A percentile compares a stretch with the other conserved stretches of the same genome.
These are phyloP conservation scores for Anolis sagrei DNA, from an alignment of 2,113 vertebrate species.

Conservation along the genomic window DNA sequence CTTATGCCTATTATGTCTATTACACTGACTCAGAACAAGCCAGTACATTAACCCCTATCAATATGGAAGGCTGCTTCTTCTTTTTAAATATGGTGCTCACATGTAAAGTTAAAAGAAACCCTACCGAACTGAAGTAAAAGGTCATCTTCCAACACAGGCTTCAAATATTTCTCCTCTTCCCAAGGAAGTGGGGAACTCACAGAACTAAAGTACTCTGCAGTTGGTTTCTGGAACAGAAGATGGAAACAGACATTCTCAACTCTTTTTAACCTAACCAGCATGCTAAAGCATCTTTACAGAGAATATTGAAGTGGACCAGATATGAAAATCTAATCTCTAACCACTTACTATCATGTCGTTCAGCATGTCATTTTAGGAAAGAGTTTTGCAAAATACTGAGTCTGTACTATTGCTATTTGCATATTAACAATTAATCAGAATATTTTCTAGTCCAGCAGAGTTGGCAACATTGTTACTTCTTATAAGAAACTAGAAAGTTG, in stretches of 20 bases:
- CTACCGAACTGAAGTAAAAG: constrained; percentile 92
- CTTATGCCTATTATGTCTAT: not conserved
- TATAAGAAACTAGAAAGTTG: not conserved
- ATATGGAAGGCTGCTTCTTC: not conserved
- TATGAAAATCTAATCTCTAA: not conserved
- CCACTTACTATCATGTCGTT: not conserved
- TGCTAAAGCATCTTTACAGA: not conserved
- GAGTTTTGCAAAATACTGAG: not conserved
- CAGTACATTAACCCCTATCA: not conserved
- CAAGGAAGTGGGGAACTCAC: constrained; percentile 81
- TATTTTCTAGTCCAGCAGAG: not conserved
- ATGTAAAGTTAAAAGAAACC: not conserved
- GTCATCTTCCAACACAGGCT: constrained; percentile 89
- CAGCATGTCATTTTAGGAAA: not conserved
- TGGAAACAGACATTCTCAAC: not conserved
- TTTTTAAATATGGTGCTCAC: accelerated
- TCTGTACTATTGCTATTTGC: not conserved
- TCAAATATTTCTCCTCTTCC: constrained; percentile 90
- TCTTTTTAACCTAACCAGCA: not conserved
- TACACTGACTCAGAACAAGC: not conserved
- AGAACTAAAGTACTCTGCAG: constrained; percentile 75
- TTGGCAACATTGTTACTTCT: not conserved
- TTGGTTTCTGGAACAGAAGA: constrained; percentile 81
- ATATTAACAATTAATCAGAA: not conserved
- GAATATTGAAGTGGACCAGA: not conserved